phyloP scores from a whole-genome alignment of 2,113 vertebrate species.

The Phylloscopus whistleri region DNA sequence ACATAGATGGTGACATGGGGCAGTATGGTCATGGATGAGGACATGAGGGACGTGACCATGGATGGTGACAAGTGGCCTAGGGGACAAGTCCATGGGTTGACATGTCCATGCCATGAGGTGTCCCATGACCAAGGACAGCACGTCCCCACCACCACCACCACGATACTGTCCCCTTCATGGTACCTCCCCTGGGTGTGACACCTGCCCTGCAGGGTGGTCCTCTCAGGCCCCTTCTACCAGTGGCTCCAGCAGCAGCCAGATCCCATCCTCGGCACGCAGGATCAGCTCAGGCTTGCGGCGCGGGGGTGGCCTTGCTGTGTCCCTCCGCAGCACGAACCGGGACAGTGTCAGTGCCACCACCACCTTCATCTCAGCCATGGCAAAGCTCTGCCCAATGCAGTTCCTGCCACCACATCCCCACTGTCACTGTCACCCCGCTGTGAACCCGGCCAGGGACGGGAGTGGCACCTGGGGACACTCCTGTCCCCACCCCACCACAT shows the following conservation, averaged over 20 bases:
- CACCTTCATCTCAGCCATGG: slow-evolving; percentile 87
- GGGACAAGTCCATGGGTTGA: background rate
- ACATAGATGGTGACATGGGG: background rate
- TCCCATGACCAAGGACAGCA: background rate
- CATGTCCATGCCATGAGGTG: background rate
- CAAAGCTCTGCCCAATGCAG: slow-evolving; percentile 93
- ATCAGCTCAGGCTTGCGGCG: background rate
- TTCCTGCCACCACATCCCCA: slow-evolving; percentile 73
- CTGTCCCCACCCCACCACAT: background rate
- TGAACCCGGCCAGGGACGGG: fast-evolving
- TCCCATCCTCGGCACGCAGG: background rate
- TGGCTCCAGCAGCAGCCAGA: background rate
- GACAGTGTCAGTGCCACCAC: slow-evolving; percentile 80
- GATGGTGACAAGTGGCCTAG: background rate
- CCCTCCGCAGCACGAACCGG: slow-evolving; percentile 61
- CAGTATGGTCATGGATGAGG: background rate
- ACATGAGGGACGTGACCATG: background rate
- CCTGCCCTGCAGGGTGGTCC: fast-evolving
- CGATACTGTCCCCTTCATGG: background rate
- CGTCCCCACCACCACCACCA: background rate
- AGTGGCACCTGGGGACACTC: fast-evolving
- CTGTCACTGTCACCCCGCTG: background rate
- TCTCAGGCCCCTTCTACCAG: background rate
- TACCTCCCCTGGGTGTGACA: background rate
- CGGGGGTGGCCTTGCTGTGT: background rate